Conservation (phyloP, 1,140 invertebrate genomes). For the Macrocentrus cingulum region DNA sequence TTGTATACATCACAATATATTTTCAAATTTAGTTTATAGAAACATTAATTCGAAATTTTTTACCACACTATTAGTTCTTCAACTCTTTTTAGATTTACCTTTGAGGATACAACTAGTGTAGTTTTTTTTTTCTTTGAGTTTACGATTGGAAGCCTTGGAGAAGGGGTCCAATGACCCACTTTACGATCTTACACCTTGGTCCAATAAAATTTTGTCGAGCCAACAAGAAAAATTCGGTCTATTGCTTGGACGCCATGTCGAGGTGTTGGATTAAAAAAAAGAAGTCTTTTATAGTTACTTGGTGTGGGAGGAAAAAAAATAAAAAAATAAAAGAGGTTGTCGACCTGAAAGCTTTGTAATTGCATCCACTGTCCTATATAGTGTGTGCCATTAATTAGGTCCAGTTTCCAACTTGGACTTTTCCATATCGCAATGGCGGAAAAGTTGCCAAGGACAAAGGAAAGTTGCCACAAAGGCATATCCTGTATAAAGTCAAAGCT, state of each 20-base stretch:
- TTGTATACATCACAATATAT: no score
- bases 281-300: neutral
- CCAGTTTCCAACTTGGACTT: conserved; percentile 8
- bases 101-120: neutral
- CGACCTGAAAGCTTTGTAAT: conserved; percentile 24
- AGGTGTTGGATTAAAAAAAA: neutral
- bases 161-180: neutral
- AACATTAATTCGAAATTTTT: no score
- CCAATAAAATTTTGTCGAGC: neutral
- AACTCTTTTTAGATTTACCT: neutral
- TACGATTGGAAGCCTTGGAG: neutral
- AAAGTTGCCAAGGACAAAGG: neutral
- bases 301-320: neutral
- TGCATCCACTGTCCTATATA: conserved; percentile 13
- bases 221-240: neutral
- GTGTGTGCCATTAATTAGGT: conserved; percentile 23
- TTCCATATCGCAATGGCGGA: conserved; percentile 2
- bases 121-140: neutral
- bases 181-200: neutral
- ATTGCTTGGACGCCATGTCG: neutral
- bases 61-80: no score
- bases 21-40: no score
- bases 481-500: neutral
- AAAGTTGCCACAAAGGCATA: neutral
- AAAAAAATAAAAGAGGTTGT: neutral